These are phyloP conservation scores for Neuroscelio doddi DNA, from an alignment of 2,888 invertebrate species.

Conservation along the genomic window DNA sequence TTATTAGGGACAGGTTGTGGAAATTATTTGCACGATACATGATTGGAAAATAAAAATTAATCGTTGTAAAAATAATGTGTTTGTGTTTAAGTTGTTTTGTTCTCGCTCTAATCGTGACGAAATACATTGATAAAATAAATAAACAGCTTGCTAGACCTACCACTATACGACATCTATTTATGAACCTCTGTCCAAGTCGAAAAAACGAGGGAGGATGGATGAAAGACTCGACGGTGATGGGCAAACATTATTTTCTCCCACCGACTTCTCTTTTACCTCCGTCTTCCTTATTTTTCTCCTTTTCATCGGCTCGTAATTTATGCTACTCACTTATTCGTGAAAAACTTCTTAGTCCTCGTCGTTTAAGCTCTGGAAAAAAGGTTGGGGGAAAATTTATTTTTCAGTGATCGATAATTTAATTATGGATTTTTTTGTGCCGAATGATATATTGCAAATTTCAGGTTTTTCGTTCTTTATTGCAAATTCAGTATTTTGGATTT, in stretches of 20 bases:
- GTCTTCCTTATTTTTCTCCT: constrained; percentile 4
- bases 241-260: constrained; percentile 32
- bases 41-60: no score
- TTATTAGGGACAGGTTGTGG: no score
- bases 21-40: no score
- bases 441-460: no score
- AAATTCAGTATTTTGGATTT: no score
- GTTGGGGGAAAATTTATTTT: no score
- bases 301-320: constrained; percentile 22
- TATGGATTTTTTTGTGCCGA: no score
- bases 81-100: no score
- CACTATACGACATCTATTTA: constrained; percentile 39
- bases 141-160: constrained; percentile 38
- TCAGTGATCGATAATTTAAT: no score
- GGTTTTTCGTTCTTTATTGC: no score
- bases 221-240: constrained; percentile 22
- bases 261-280: constrained; percentile 3
- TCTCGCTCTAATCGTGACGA: constrained; percentile 22
- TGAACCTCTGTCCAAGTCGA: constrained; percentile 25
- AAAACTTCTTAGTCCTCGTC: constrained; percentile 11
- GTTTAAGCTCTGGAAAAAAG: no score
- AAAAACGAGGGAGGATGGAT: constrained; percentile 1
- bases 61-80: no score
- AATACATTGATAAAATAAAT: constrained; percentile 41
- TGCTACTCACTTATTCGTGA: constrained; percentile 11